Evolutionary conservation across 2,888 invertebrate genomes (phyloP).

Genomic region (Eubasilissa splendida): DNA sequence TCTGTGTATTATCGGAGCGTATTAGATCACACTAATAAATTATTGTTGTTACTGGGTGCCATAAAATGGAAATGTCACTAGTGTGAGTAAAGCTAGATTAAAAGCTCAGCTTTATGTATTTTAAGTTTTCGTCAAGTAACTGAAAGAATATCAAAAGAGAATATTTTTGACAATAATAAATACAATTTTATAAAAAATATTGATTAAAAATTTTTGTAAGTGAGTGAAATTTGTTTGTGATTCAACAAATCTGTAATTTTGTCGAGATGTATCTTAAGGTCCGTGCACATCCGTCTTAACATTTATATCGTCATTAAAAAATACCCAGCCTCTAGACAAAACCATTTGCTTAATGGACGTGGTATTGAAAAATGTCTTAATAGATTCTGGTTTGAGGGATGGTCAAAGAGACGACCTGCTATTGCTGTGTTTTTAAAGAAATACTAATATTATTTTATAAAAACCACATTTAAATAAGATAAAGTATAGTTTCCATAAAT

Average conservation of each 20-base stretch:
- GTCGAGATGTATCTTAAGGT: not conserved
- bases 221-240: not conserved
- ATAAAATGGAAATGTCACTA: constrained; percentile 13
- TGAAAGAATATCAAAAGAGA: not conserved
- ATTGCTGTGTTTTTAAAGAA: too few relatives aligned
- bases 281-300: constrained; percentile 42
- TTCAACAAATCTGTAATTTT: not conserved
- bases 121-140: not conserved
- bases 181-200: not conserved
- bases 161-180: not conserved
- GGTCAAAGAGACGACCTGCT: not conserved
- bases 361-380: constrained; percentile 52
- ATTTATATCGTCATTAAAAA: constrained; percentile 45
- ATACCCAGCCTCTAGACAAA: constrained; percentile 27
- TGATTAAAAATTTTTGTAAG: not conserved
- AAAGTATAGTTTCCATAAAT: too few relatives aligned
- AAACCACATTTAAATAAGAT: too few relatives aligned
- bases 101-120: not conserved
- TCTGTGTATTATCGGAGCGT: too few relatives aligned
- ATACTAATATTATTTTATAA: too few relatives aligned
- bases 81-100: not conserved
- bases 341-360: constrained; percentile 53
- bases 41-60: not conserved
- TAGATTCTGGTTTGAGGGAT: constrained; percentile 26
- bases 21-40: not conserved